Evolutionary conservation across 2,113 vertebrate genomes (phyloP).

Genomic region (Solea senegalensis): DNA sequence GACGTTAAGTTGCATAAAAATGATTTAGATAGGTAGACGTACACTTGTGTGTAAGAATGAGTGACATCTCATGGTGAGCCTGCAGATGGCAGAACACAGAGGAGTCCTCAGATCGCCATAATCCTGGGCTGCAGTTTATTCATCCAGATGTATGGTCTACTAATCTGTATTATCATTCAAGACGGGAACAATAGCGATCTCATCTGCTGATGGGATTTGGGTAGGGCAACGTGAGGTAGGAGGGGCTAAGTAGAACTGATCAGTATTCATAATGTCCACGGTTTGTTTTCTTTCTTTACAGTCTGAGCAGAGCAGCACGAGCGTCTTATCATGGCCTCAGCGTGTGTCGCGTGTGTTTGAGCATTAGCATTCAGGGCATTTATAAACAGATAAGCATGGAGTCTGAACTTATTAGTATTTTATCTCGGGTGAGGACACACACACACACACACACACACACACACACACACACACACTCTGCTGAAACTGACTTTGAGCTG

Average conservation of each 20-base stretch:
- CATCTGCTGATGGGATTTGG: background rate
- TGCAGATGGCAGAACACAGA: too few species aligned
- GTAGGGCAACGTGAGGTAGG: background rate
- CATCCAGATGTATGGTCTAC: background rate
- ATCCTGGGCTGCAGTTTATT: background rate
- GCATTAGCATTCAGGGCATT: constrained; percentile 40
- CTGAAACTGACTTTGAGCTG: constrained; percentile 35
- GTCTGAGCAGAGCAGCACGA: background rate
- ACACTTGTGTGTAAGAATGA: too few species aligned
- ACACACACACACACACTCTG: constrained; percentile 17
- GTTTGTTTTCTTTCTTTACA: background rate
- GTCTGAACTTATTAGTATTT: constrained; percentile 53
- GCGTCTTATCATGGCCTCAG: constrained; percentile 37
- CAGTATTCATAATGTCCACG: constrained; percentile 1
- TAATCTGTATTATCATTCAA: background rate
- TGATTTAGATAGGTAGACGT: too few species aligned
- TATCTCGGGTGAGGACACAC: constrained; percentile 47
- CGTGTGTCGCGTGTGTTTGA: constrained; percentile 9
- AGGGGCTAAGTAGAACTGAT: background rate
- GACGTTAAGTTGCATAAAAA: too few species aligned
- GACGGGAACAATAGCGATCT: background rate
- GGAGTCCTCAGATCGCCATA: too few species aligned
- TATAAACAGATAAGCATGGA: constrained; percentile 59
- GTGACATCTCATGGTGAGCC: too few species aligned
- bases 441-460: constrained; percentile 22